Base-by-base conservation (phyloP, 2,797 vertebrate genomes). In the Acanthurus leucopareius region DNA sequence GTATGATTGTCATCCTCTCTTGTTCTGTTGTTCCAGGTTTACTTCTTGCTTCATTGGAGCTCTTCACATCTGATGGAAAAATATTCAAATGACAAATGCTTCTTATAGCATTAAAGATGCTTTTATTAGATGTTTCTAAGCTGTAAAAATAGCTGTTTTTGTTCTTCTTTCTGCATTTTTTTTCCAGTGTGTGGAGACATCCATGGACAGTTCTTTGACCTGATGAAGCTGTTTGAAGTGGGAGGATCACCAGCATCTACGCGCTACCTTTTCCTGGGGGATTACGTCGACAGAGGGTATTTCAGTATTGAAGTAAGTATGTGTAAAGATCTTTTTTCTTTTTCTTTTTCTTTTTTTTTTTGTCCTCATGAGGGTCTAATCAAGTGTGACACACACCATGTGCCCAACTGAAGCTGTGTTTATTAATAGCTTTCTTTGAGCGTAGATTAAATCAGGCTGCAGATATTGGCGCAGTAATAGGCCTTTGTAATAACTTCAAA, bases 241-340 rank as follows among this genome's bases (percentile, higher is more conserved):
- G 98, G 98, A 86, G 98, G 98, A 80, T 99, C 98, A 72, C 98
- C 98, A 89, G 98, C 98, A 93, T 97, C 96, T 93, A 99, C 98
- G 0, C 97, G 98, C 88, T 99, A 99, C 95, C 97, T 99, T 92
- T 99, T 99, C 95, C 94, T 99, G 86, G 98, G 98, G 76, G 98
- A 99, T 95, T 99, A 99, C 22, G 98, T 99, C 85, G 98, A 99
- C 97, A 97, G 98, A 97, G 98, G 98, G 87, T 99, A 99, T 95
- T 99, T 99, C 96, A 99, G 98, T 96, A 99, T 99, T 93, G 98
- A 99, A 96, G 98, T 99, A 96, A 97, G 97, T 97, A 57, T n/a
- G 15, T 38, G 15, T 54, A 20, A 69, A 1, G 35, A 17, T 35
- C 1, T 82, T 60, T 48, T 66, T 70, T 25, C 68, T 79, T 62